Evolutionary conservation across 2,113 vertebrate genomes (phyloP).

Genomic region (Malurus melanocephalus): DNA sequence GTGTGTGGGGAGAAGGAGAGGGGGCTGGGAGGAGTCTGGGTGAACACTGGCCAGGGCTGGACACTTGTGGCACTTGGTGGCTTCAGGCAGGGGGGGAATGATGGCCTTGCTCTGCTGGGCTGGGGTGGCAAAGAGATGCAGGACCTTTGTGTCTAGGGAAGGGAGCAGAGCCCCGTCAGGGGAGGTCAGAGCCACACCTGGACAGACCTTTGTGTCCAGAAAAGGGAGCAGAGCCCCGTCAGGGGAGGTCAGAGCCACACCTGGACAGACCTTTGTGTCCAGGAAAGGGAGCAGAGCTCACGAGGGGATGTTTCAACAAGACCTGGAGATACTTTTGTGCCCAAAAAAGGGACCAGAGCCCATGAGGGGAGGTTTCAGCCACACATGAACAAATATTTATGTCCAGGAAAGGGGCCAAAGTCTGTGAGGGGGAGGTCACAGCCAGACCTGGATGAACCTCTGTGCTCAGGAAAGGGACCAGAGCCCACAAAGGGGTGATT

Average conservation of each 20-base stretch:
- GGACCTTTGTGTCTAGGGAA: neutral
- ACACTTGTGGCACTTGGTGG: neutral
- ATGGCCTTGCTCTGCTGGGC: neutral
- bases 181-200: neutral
- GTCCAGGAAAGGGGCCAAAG: too few relatives aligned
- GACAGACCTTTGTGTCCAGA: neutral
- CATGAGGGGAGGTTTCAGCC: neutral
- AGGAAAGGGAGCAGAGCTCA: neutral
- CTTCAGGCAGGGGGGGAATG: rapidly evolving
- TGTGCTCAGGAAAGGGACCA: too few relatives aligned
- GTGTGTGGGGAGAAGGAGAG: neutral
- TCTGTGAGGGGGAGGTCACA: too few relatives aligned
- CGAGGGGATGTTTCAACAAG: too few relatives aligned
- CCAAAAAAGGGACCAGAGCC: neutral
- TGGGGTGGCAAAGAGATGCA: neutral
- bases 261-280: neutral
- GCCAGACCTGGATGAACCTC: too few relatives aligned
- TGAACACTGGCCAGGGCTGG: neutral
- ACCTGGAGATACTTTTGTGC: too few relatives aligned
- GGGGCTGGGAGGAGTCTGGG: neutral
- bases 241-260: neutral
- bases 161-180: neutral
- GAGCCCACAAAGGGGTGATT: too few relatives aligned
- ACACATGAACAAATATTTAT: neutral
- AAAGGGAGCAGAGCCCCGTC: neutral